Base-by-base conservation (phyloP, 2,797 vertebrate species). In the Chaenodraco wilsoni region DNA sequence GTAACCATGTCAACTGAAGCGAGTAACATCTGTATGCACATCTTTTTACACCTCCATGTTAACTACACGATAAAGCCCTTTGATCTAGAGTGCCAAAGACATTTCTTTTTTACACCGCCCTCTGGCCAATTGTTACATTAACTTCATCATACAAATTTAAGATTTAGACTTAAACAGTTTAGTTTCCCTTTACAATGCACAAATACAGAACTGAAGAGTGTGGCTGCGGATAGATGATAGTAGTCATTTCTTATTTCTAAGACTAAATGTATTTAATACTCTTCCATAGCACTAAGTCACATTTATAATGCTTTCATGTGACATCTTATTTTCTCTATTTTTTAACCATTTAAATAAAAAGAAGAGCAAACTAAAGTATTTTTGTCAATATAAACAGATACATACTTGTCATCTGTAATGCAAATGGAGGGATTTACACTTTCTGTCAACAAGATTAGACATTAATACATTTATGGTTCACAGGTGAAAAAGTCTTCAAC, bases 401-500 rank as follows among this genome's bases (percentile, higher is more conserved):
- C 41, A 58, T 0, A 54, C 48, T 15, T 27, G 10, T 44, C 23
- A 60, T 65, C 59, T 77, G 3, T 16, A n/a, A 55, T 72, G n/a
- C 62, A 77, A 57, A 50, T 49, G 27, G n/a, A 52, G 41, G 13
- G 55, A 61, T 81, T 65, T 27, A 33, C 55, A 23, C 15, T 21
- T 8, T 6, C 15, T 43, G n/a, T 41, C 57, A 31, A 44, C 3
- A 49, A 58, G 55, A 57, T 3, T 60, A 51, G 56, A 73, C 27
- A 65, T 50, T 10, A 72, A 79, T 64, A 58, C 17, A 74, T 82
- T 69, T 64, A 41, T 5, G 44, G 60, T 70, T 80, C 82, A 83
- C 54, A 68, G 81, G 82, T 86, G 76, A 79, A 61, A 55, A 72
- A 72, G 66, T 55, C 66, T 78, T 82, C 57, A 69, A 86, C 63